phyloP scores from a whole-genome alignment of 2,113 vertebrate species.

The Ibidorhyncha struthersii region DNA sequence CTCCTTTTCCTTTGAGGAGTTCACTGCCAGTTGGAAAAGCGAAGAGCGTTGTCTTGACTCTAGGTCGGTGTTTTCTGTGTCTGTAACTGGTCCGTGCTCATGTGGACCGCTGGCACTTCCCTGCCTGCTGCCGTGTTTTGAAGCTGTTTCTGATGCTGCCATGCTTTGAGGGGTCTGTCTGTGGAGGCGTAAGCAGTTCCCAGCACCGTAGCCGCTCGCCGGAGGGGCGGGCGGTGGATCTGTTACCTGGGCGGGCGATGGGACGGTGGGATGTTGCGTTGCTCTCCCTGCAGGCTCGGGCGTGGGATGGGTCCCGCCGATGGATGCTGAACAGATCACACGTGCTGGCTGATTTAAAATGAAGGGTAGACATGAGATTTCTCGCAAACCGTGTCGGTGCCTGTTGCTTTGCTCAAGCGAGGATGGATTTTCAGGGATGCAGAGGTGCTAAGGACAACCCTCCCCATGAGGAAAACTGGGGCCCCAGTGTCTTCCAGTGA shows the following conservation, averaged over 20 bases:
- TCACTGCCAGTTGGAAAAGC: neutral
- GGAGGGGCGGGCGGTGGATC: rapidly evolving
- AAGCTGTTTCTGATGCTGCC: neutral
- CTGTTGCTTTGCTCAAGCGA: neutral
- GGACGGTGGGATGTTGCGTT: rapidly evolving
- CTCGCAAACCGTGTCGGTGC: rapidly evolving
- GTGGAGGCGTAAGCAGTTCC: neutral
- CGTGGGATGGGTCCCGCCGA: rapidly evolving
- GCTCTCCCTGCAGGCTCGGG: neutral
- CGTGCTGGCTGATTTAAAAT: neutral
- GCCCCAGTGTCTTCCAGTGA: neutral
- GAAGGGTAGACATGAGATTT: neutral
- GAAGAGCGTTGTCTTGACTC: neutral
- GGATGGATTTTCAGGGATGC: neutral
- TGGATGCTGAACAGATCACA: neutral
- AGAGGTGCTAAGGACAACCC: neutral
- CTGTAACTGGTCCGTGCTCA: rapidly evolving
- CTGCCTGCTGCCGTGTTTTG: neutral
- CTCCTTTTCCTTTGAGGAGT: neutral
- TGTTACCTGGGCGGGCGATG: rapidly evolving
- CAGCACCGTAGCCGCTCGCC: rapidly evolving
- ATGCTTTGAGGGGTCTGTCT: neutral
- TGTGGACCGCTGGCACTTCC: rapidly evolving
- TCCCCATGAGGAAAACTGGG: neutral
- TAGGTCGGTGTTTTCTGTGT: neutral